Conservation (phyloP, 2,113 vertebrate species). For the Toxotes jaculatrix region DNA sequence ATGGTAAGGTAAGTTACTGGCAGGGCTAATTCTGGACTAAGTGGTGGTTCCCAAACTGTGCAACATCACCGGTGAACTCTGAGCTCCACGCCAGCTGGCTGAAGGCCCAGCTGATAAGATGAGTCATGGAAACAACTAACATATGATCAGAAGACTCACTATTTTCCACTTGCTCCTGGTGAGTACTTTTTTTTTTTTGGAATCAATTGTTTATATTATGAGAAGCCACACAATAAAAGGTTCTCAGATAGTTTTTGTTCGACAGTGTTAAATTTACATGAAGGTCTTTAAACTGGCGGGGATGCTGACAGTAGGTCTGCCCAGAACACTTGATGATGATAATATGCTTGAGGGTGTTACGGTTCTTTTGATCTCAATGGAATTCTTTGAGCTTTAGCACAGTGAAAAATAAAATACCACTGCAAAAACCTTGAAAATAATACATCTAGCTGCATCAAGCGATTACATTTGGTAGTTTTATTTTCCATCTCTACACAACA, state of each 20-base stretch:
- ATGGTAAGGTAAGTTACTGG: too few relatives aligned
- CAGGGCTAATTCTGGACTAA: too few relatives aligned
- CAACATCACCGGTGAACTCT: slow-evolving; percentile 8
- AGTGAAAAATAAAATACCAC: slow-evolving; percentile 11
- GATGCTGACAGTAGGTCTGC: slow-evolving; percentile 24
- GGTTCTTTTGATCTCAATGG: slow-evolving; percentile 39
- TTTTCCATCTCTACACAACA: slow-evolving; percentile 20
- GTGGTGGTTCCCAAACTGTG: not conserved
- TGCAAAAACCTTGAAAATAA: slow-evolving; percentile 19
- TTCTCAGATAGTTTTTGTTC: slow-evolving; percentile 29
- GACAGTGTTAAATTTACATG: not conserved
- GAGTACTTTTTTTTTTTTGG: not conserved
- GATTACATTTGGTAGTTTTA: slow-evolving; percentile 20
- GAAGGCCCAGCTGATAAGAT: not conserved
- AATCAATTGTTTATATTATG: slow-evolving; percentile 11
- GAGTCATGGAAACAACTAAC: not conserved
- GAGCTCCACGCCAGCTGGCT: not conserved
- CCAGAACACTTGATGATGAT: slow-evolving; percentile 31
- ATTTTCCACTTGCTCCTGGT: not conserved
- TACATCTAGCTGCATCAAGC: slow-evolving; percentile 3
- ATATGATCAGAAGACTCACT: not conserved
- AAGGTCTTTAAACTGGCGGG: slow-evolving; percentile 4
- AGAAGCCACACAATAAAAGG: slow-evolving; percentile 3
- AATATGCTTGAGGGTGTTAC: slow-evolving; percentile 27
- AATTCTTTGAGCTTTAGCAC: slow-evolving; percentile 3